phyloP scores from a whole-genome alignment of 2,797 vertebrate genomes.

The Vultur gryphus region DNA sequence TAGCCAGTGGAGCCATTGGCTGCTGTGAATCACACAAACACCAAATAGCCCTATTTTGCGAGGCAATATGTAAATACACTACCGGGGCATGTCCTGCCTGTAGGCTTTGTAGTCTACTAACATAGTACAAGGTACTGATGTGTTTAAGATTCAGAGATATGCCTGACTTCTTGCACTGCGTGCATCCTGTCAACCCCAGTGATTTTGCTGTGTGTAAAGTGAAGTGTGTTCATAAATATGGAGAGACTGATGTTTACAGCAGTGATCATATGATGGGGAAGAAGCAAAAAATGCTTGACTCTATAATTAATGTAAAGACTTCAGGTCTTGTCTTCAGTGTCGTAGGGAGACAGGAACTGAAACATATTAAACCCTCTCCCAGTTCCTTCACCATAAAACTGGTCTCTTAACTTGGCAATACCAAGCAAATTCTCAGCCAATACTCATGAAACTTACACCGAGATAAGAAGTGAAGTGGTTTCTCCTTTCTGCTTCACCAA shows the following conservation, averaged over 20 bases:
- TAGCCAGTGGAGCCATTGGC: not conserved
- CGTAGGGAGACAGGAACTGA: rapidly evolving
- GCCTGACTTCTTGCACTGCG: not conserved
- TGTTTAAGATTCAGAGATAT: not conserved
- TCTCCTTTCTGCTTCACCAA: not conserved
- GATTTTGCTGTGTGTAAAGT: not conserved
- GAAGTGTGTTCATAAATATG: not conserved
- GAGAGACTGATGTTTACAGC: not conserved
- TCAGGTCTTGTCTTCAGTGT: not conserved
- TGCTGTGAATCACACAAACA: not conserved
- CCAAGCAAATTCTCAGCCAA: not conserved
- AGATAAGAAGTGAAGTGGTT: not conserved
- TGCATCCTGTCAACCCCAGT: not conserved
- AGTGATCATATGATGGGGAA: not conserved
- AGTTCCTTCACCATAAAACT: not conserved
- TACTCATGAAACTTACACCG: not conserved
- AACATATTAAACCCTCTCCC: not conserved
- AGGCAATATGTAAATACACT: not conserved
- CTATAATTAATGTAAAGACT: not conserved
- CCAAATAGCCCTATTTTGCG: not conserved
- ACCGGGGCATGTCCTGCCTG: not conserved
- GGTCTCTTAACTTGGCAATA: not conserved
- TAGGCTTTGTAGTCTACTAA: not conserved
- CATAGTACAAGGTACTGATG: not conserved
- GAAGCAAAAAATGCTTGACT: not conserved